Conservation (phyloP, 2,888 invertebrate genomes). For the Gymnosoma rotundatum region DNA sequence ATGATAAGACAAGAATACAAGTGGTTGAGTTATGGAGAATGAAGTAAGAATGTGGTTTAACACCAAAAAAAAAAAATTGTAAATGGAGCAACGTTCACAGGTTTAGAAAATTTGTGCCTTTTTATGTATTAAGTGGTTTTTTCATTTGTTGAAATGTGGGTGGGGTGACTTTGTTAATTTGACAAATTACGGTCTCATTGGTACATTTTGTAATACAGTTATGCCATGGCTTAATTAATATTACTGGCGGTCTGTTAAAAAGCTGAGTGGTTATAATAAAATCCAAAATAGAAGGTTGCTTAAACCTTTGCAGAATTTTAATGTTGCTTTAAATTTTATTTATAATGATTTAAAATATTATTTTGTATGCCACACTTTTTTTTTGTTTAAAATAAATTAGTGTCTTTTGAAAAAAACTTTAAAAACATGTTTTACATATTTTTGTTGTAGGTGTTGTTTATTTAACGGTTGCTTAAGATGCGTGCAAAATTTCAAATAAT, state of each 20-base stretch:
- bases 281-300: not conserved
- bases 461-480: conserved; percentile 62
- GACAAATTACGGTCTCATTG: not conserved
- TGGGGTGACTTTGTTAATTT: conserved; percentile 7
- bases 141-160: not conserved
- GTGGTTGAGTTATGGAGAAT: not conserved
- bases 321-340: conserved; percentile 1
- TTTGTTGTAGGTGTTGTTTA: conserved; percentile 2
- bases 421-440: not conserved
- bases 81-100: conserved; percentile 17
- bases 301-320: conserved; percentile 50
- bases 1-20: not conserved
- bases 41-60: not conserved
- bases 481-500: conserved; percentile 58
- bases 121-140: not conserved
- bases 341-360: too few relatives aligned
- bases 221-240: not conserved
- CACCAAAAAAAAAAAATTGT: conserved; percentile 5
- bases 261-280: not conserved
- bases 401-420: too few relatives aligned
- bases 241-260: not conserved
- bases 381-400: not conserved
- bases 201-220: not conserved
- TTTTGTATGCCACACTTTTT: not conserved
- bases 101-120: not conserved